Conservation (phyloP, 1,140 invertebrate genomes). For the Hycleus phaleratus region DNA sequence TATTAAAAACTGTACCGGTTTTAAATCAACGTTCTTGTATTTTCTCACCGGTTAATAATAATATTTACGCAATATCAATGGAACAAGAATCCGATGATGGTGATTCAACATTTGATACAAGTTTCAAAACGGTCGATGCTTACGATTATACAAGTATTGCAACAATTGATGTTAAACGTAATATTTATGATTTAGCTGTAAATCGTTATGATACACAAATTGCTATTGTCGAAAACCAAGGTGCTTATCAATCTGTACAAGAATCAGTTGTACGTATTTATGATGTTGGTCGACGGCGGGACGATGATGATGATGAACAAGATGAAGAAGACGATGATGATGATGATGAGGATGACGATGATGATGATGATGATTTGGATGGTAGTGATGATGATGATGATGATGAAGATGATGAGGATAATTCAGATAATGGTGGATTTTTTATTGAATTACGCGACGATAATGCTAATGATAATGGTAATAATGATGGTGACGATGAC, state of each 20-base stretch:
- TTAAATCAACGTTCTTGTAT: constrained; percentile 81
- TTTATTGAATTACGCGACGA: constrained; percentile 19
- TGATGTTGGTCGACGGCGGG: constrained; percentile 65
- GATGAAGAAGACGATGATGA: constrained; percentile 64
- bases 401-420: not conserved
- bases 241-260: constrained; percentile 64
- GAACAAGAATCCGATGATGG: constrained; percentile 43
- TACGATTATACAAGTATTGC: constrained; percentile 85
- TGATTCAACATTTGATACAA: constrained; percentile 64
- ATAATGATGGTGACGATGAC: constrained; percentile 35
- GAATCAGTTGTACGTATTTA: constrained; percentile 79
- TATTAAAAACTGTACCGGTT: constrained; percentile 86
- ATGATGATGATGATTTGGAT: constrained; percentile 44
- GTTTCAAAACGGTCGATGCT: constrained; percentile 90
- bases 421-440: constrained; percentile 3
- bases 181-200: constrained; percentile 66
- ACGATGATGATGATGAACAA: constrained; percentile 68
- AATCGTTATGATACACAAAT: constrained; percentile 72
- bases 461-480: constrained; percentile 46
- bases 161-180: constrained; percentile 44
- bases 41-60: constrained; percentile 59
- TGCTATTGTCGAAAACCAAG: constrained; percentile 74
- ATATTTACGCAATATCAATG: constrained; percentile 50
- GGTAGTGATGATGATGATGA: constrained; percentile 15
- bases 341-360: constrained; percentile 46